These are phyloP conservation scores for Chrysodeixis includens DNA, from an alignment of 2,888 invertebrate genomes.

Conservation along the genomic window DNA sequence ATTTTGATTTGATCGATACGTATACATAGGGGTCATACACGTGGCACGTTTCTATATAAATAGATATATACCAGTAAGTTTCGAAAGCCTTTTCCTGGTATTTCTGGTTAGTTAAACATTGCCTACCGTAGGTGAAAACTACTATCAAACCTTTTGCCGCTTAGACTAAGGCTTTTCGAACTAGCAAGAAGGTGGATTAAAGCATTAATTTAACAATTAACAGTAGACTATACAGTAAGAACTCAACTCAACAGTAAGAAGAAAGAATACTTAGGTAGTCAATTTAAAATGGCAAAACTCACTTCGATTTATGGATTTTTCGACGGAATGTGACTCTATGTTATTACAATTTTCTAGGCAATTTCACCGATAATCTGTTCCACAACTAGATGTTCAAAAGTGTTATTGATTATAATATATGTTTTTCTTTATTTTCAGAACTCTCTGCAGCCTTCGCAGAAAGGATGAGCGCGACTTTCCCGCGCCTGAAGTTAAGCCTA, in stretches of 20 bases:
- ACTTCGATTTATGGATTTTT: no score
- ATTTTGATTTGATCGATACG: neutral
- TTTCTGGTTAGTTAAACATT: neutral
- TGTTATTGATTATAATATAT: neutral
- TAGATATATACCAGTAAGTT: neutral
- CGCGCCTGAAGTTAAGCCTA: conserved; percentile 66
- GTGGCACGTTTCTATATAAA: neutral
- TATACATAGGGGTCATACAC: neutral
- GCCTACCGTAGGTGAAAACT: neutral
- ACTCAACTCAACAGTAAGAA: no score
- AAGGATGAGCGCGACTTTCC: conserved; percentile 64
- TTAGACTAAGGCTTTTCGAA: no score
- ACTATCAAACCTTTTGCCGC: neutral
- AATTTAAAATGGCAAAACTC: no score
- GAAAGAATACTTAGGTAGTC: no score
- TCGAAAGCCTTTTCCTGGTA: neutral
- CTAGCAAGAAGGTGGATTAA: no score
- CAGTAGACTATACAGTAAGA: no score
- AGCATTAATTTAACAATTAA: no score
- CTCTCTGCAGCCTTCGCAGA: conserved; percentile 72
- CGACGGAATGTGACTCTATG: no score
- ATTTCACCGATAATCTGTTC: no score
- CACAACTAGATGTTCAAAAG: no score
- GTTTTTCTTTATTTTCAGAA: conserved; percentile 66
- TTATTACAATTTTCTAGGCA: no score